Evolutionary conservation across 1,140 invertebrate genomes (phyloP), one percentile per base, ranked within the genome.

Genomic region (Drosophila nigrodunni): DNA sequence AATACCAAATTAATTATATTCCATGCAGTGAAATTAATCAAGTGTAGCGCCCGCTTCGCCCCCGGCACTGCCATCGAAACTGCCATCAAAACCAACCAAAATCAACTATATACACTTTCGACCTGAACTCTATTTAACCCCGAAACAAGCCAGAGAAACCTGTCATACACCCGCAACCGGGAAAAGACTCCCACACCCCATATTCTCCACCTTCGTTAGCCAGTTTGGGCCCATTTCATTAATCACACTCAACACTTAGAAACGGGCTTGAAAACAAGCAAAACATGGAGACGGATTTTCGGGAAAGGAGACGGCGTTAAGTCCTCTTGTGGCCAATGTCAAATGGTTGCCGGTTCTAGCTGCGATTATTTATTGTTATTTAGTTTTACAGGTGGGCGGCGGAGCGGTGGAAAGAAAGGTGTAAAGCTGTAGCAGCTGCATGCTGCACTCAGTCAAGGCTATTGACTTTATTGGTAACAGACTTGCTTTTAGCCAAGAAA

Each of bases 1-100:
- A 83, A 88, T 88, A 75, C 50, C 64, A 89, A 88, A 88, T 88
- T 88, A 88, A 88, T 88, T 88, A 89, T 89, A 88, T 88, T 77
- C 74, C 83, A 83, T 83, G 83, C 83, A 88, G 62, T 65, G 83
- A 89, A 88, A 88, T 88, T 89, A 88, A 88, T 88, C 85, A 88
- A 83, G 72, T 78, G 80, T 60, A 43, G 77, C 80, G 67, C 49
- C 46, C 11, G 11, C n/a, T 10, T 35, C 43, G 5, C n/a, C 47
- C 30, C 8, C 30, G 7, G 5, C 25, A 10, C 43, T 21, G 3
- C 30, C 13, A 11, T 25, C 10, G 10, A 11, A n/a, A 15, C 8
- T 7, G 52, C 13, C 54, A 15, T 39, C 65, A 49, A 69, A 77
- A 86, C 82, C 82, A 77, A 86, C 82, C 82, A 77, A 82, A 88